Base-by-base conservation (phyloP, 2,797 vertebrate genomes). In the Darevskia nairensis region DNA sequence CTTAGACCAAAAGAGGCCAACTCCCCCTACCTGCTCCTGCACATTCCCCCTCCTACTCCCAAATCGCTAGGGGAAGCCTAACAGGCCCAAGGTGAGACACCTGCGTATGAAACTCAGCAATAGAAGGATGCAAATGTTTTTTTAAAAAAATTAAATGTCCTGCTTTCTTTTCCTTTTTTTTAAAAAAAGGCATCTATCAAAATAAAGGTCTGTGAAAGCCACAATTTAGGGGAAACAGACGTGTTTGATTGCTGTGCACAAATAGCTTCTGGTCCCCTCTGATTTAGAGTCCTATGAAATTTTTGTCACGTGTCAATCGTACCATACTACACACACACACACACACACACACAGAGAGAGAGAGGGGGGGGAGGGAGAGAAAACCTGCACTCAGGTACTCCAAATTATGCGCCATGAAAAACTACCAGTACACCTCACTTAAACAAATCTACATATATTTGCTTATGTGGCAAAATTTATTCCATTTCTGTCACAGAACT, bases 121-220 rank as follows among this genome's bases (percentile, higher is more conserved):
- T 7, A 84, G 66, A 93, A 82, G 74, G 89, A 91, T 80, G 88
- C 19, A 39, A 2, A 82, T 25, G 1, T 23, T 82, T 32, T 4
- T 35, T 35, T 35, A 27, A 74, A 74, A 27, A 74, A 74, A 64
- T 23, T 44, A 86, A 41, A 72, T 32, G 19, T 25, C 76, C 6
- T 10, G 8, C 46, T n/a, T 50, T 85, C 4, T 23, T 11, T 55
- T 8, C 25, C 23, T 2, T n/a, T 35, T 86, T 86, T 90, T 91
- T 94, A 84, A 86, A 92, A 79, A 93, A 55, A 61, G 64, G 86
- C 86, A 80, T 74, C 80, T 92, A 80, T 59, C 91, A 93, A 94
- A 94, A 94, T 92, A 86, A 94, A 94, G 91, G 93, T 93, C 95
- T 89, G 92, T 91, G 92, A 92, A 91, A 88, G 84, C 91, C 64